Evolutionary conservation across 2,888 invertebrate species (phyloP).

Genomic region (Spisula subtruncata): DNA sequence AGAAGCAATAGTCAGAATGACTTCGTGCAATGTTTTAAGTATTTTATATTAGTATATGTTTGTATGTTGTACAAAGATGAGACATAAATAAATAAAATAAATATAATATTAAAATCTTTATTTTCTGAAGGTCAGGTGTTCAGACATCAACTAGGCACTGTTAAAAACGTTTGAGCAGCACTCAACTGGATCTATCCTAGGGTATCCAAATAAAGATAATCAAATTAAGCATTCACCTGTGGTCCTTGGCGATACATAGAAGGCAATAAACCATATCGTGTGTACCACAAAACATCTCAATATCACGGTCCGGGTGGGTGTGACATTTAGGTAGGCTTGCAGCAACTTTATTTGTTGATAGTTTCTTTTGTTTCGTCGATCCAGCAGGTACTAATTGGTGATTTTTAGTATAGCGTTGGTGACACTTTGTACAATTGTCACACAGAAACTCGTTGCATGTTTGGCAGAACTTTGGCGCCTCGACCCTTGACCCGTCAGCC

Average conservation of each 20-base stretch:
- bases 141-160: not conserved
- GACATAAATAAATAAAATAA: no score
- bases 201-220: no score
- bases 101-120: no score
- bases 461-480: slow-evolving; percentile 1
- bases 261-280: slow-evolving; percentile 36
- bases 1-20: no score
- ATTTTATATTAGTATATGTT: no score
- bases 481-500: not conserved
- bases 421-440: slow-evolving; percentile 5
- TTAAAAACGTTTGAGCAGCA: not conserved
- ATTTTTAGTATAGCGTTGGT: not conserved
- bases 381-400: slow-evolving; percentile 8
- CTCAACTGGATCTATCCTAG: no score
- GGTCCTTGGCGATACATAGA: slow-evolving; percentile 24
- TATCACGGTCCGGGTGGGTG: slow-evolving; percentile 12
- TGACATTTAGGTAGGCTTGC: not conserved
- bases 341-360: not conserved
- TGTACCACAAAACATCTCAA: slow-evolving; percentile 37
- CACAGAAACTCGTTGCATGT: slow-evolving; percentile 18
- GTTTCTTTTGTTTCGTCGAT: not conserved
- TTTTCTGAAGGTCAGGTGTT: no score
- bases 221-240: slow-evolving; percentile 6
- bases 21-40: no score
- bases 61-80: no score